Evolutionary conservation across 1,140 invertebrate genomes (phyloP).

Genomic region (Mamestra configurata): DNA sequence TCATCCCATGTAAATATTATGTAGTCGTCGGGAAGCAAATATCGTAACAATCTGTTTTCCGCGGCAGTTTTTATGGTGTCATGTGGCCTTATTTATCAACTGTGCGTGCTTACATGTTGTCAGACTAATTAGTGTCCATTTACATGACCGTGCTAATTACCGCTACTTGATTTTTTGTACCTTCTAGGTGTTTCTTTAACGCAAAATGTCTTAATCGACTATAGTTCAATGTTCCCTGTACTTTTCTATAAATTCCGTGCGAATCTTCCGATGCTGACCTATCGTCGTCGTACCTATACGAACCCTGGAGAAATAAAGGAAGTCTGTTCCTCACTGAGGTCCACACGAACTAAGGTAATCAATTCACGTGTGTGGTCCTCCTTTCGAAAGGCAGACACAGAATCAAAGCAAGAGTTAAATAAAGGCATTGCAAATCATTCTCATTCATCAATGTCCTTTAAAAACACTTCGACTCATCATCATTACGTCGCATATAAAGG

Average conservation of each 20-base stretch:
- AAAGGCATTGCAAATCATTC: background rate
- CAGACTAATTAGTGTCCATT: background rate
- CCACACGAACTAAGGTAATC: background rate
- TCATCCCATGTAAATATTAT: background rate
- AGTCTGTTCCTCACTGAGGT: too few relatives aligned
- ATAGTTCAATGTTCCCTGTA: too few relatives aligned
- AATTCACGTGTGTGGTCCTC: background rate
- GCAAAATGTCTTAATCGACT: too few relatives aligned
- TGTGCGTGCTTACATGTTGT: background rate
- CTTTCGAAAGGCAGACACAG: background rate
- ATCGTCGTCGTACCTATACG: too few relatives aligned
- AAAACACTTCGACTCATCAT: background rate
- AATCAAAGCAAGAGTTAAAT: background rate
- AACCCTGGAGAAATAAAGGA: too few relatives aligned
- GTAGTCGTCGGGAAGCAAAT: background rate
- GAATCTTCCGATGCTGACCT: too few relatives aligned
- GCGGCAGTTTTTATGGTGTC: background rate
- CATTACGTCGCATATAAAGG: background rate
- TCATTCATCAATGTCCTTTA: background rate
- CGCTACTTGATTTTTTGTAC: background rate
- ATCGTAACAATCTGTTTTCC: background rate
- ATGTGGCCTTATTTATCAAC: background rate
- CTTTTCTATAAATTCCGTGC: too few relatives aligned
- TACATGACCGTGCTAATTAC: background rate
- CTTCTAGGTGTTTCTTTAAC: too few relatives aligned